Base-by-base conservation (phyloP, 2,797 vertebrate species). In the Poecilia gillii region DNA sequence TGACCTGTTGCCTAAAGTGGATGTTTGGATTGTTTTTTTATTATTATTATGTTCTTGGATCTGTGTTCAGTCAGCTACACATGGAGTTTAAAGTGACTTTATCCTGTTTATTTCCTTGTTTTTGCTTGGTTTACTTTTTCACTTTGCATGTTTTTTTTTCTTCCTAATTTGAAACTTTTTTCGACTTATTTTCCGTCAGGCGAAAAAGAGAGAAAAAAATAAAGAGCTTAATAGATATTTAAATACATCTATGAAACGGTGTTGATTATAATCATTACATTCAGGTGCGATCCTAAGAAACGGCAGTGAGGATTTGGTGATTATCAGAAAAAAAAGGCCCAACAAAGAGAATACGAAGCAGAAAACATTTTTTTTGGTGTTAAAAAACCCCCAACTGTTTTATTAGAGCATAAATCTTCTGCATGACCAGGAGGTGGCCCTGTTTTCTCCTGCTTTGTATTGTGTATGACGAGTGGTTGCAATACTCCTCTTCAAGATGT, bases 401-500 rank as follows among this genome's bases (percentile, higher is more conserved):
- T 18, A 16, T n/a, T 71, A 6, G 23, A 70, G 43, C 41, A 3
- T 41, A 43, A 70, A 6, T 18, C 41, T 14, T 46, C 13, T 71
- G 68, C 68, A 71, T 75, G 25, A 16, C 41, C n/a, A 62, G 55
- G 16, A 47, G 5, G 20, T 1, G 39, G 20, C 11, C 25, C 57
- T 5, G 12, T 11, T 93, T 93, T 93, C 90, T 93, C 93, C 91
- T 51, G 49, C 49, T 95, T 90, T 94, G 93, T 31, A 1, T 76
- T 80, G 62, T 85, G 74, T 72, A 55, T 96, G 94, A 96, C 93
- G 95, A 97, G 96, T 96, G 94, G 95, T 96, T 96, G 96, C 96
- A 97, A 96, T 96, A 96, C 96, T 96, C 94, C 77, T 95, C 95
- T 53, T 25, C 25, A 95, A 95, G 91, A 96, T 95, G 95, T 97